Percentiles rank a stretch among this genome's conserved stretches.
phyloP scores from a whole-genome alignment of 2,113 vertebrate species.

The Lamprologus tigripictilis region DNA sequence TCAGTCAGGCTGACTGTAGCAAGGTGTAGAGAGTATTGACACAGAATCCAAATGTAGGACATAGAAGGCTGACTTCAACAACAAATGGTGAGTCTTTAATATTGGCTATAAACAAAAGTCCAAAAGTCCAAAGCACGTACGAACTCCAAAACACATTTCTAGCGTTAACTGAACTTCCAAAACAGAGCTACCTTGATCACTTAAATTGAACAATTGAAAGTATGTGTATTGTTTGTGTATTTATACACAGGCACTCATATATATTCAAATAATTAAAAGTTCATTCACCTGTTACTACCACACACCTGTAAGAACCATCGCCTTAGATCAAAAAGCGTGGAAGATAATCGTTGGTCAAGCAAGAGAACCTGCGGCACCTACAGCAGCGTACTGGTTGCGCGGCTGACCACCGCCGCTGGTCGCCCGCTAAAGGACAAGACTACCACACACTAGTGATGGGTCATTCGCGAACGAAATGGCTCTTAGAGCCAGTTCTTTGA shows the following conservation, averaged over 20 bases:
- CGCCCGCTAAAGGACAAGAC: too few relatives aligned
- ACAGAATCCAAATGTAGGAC: neutral
- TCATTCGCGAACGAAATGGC: too few relatives aligned
- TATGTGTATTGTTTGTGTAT: neutral
- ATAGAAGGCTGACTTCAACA: neutral
- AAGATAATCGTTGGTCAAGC: too few relatives aligned
- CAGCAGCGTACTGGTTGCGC: too few relatives aligned
- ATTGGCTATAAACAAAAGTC: neutral
- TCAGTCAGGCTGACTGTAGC: neutral
- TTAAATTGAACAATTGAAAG: neutral
- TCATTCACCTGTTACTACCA: neutral
- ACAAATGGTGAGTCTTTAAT: neutral
- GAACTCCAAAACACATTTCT: neutral
- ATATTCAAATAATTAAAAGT: neutral
- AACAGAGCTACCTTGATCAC: neutral
- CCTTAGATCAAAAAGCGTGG: too few relatives aligned
- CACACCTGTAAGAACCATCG: neutral
- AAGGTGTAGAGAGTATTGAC: neutral
- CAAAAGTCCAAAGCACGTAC: neutral
- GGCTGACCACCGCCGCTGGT: too few relatives aligned
- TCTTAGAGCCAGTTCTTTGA: too few relatives aligned
- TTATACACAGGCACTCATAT: neutral
- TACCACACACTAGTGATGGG: too few relatives aligned
- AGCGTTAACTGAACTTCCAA: neutral
- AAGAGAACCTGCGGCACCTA: too few relatives aligned